These are phyloP conservation scores for Nicator chloris DNA, from an alignment of 2,113 vertebrate genomes.

Conservation along the genomic window DNA sequence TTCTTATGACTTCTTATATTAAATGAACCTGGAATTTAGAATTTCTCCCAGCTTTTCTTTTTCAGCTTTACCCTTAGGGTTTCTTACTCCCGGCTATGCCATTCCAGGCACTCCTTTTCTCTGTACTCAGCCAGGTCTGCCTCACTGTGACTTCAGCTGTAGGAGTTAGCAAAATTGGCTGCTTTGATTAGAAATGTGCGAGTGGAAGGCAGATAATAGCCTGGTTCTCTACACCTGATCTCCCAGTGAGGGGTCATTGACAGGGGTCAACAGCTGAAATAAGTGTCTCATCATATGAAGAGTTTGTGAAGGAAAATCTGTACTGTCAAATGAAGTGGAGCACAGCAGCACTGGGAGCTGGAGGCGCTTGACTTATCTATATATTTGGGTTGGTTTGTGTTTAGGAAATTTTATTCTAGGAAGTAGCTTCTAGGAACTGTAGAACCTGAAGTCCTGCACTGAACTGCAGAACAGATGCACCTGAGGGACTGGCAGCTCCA, in stretches of 20 bases:
- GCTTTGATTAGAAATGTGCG: conserved; percentile 61
- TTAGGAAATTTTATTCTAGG: not conserved
- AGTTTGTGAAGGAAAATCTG: conserved; percentile 19
- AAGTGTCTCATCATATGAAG: conserved; percentile 51
- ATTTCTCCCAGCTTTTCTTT: conserved; percentile 23
- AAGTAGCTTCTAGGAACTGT: not conserved
- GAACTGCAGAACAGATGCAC: not conserved
- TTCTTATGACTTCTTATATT: not conserved
- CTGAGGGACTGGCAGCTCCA: not conserved
- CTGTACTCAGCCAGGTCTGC: conserved; percentile 1
- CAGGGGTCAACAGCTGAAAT: conserved; percentile 64
- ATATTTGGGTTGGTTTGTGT: not conserved
- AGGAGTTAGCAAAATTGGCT: conserved; percentile 41
- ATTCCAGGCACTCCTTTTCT: not conserved
- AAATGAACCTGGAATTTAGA: not conserved
- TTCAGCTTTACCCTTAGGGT: not conserved
- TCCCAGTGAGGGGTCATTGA: conserved; percentile 61
- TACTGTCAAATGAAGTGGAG: conserved; percentile 32
- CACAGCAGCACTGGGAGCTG: not conserved
- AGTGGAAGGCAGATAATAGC: conserved; percentile 65
- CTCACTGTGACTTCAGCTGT: conserved; percentile 18
- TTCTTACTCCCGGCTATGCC: not conserved
- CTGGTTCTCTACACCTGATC: conserved; percentile 61
- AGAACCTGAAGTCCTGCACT: not conserved
- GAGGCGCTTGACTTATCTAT: not conserved